Conservation (phyloP, 2,797 vertebrate species). For the Coracias cyanogaster region DNA sequence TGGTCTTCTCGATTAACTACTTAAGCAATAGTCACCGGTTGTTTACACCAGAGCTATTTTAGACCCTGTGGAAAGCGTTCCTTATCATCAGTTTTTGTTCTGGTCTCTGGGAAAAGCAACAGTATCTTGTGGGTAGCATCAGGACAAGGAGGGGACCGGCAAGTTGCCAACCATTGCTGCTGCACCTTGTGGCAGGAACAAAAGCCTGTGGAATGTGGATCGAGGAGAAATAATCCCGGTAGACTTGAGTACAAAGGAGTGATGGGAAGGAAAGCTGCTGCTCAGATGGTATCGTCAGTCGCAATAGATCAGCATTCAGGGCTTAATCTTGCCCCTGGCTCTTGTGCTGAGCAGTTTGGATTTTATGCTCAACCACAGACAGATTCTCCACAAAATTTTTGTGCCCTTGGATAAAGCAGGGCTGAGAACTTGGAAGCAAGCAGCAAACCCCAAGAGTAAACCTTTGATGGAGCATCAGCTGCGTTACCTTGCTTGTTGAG, state of each 20-base stretch:
- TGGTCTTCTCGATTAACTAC: not conserved
- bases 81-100: not conserved
- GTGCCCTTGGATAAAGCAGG: not conserved
- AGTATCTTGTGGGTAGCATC: fast-evolving
- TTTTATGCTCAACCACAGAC: not conserved
- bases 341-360: not conserved
- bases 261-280: not conserved
- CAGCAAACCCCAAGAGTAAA: not conserved
- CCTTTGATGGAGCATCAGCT: not conserved
- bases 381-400: not conserved
- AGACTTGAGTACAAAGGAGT: not conserved
- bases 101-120: not conserved
- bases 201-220: not conserved
- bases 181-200: not conserved
- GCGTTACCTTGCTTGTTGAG: not conserved
- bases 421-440: not conserved
- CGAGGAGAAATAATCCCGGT: not conserved
- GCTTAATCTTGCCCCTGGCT: not conserved
- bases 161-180: not conserved
- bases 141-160: not conserved
- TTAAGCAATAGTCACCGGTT: not conserved
- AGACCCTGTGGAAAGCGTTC: fast-evolving
- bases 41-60: not conserved
- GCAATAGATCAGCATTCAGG: not conserved
- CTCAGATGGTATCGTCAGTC: not conserved